Evolutionary conservation across 2,113 vertebrate genomes (phyloP), one percentile per base, ranked within the genome.

Genomic region (Oxyruncus cristatus): DNA sequence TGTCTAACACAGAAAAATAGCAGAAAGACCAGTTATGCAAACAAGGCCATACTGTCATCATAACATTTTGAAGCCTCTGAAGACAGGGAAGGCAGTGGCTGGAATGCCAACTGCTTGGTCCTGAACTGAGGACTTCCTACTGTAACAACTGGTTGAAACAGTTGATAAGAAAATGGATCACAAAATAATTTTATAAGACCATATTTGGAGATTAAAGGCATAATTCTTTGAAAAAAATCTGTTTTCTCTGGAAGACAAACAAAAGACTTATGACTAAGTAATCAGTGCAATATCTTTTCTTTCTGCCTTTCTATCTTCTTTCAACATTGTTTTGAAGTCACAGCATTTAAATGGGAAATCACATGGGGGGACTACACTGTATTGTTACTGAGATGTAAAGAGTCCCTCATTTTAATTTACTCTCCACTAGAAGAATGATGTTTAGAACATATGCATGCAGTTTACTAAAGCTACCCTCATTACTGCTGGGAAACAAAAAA

Each of bases 151-250:
- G 41, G 8, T 65, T 73, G 33, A 88, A 92, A 67, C 81, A 1
- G 42, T 16, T 61, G 22, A 21, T 44, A 35, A 75, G 28, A 89
- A 93, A 94, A 72, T 21, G 8, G 33, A 75, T 88, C 2, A 3
- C n/a, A 81, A 85, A 91, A 62, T 82, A 47, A 87, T 94, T 93
- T 63, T 68, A 46, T 81, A 66, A 91, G 95, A 75, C 11, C 39
- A 16, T 59, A 70, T 59, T 87, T 46, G 15, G n/a, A 87, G 44
- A 82, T 85, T 75, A 61, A 58, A 88, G 19, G 50, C 5, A 65
- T 52, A 74, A 39, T 63, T 89, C 5, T 91, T 52, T 67, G 39
- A 93, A 65, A 74, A 81, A 81, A 91, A 92, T 89, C n/a, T 90
- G 11, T 65, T 86, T 95, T 20, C 52, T 78, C 56, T 79, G 44